Conservation (phyloP, 2,113 vertebrate genomes). For the Rhodinocichla rosea region DNA sequence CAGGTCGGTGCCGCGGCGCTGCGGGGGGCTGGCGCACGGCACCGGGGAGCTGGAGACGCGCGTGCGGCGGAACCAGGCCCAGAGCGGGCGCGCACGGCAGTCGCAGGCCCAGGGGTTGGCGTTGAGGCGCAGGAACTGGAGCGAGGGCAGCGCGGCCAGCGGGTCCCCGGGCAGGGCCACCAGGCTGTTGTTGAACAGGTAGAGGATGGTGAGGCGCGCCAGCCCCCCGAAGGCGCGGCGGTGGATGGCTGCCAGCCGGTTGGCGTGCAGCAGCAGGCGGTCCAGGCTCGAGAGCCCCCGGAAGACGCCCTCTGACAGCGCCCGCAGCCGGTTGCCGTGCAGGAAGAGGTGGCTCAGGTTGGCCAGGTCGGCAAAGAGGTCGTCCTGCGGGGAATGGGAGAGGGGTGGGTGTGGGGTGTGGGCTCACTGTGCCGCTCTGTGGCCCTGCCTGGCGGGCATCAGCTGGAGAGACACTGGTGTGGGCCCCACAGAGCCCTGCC, state of each 20-base stretch:
- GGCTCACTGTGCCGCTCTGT: rapidly evolving
- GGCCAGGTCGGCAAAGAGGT: constrained; percentile 80
- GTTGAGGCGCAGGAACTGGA: constrained; percentile 97
- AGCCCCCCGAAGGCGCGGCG: constrained; percentile 87
- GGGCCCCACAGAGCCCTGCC: background rate
- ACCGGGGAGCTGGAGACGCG: constrained; percentile 91
- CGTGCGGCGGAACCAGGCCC: constrained; percentile 89
- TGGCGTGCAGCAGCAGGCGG: constrained; percentile 91
- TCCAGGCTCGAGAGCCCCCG: constrained; percentile 90
- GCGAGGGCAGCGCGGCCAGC: constrained; percentile 80
- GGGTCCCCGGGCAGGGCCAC: constrained; percentile 86
- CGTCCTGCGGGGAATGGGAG: constrained; percentile 65
- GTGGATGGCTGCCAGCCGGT: constrained; percentile 87
- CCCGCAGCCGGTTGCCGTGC: constrained; percentile 90
- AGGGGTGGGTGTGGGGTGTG: background rate
- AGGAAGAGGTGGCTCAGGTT: constrained; percentile 96
- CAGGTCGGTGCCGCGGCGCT: constrained; percentile 85
- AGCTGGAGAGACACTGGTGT: rapidly evolving
- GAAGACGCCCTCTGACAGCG: constrained; percentile 89
- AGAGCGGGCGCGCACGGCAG: constrained; percentile 88
- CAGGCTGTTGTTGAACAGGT: constrained; percentile 96
- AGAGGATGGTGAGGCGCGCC: constrained; percentile 91
- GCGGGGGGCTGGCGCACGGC: constrained; percentile 80
- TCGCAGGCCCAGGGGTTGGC: constrained; percentile 95
- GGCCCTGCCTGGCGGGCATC: background rate